These are phyloP conservation scores for Acestrorhynchus altus DNA, from an alignment of 2,797 vertebrate species.

Conservation along the genomic window DNA sequence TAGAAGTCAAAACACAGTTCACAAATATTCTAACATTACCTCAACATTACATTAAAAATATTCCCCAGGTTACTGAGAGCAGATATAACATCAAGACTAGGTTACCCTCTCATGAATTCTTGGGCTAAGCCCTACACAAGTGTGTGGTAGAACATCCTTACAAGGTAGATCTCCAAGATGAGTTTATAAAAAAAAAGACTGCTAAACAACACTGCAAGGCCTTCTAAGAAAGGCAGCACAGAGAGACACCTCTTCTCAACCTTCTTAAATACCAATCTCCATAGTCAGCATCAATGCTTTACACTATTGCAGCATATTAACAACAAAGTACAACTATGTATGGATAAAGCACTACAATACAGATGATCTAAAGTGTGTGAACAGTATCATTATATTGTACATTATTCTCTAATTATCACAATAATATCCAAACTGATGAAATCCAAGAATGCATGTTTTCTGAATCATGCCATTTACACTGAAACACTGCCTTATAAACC, in stretches of 20 bases:
- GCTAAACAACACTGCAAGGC: background rate
- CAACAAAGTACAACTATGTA: background rate
- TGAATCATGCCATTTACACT: too few relatives aligned
- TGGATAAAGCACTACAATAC: background rate
- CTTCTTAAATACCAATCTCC: too few relatives aligned
- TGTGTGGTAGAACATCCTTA: background rate
- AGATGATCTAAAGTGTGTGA: too few relatives aligned
- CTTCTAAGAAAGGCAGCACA: background rate
- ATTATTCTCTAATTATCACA: too few relatives aligned
- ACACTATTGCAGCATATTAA: background rate
- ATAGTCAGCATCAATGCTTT: background rate
- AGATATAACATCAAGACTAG: background rate
- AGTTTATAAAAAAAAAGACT: background rate
- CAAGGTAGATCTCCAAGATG: background rate
- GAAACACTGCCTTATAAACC: too few relatives aligned
- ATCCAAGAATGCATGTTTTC: background rate
- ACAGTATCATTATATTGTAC: background rate
- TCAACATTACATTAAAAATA: too few relatives aligned
- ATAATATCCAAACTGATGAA: background rate
- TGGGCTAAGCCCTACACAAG: constrained; percentile 2
- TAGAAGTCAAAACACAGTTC: background rate
- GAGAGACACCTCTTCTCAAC: background rate
- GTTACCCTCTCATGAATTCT: background rate
- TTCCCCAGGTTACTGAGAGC: background rate
- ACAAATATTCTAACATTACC: background rate